Percentiles rank a stretch among this genome's conserved stretches.
phyloP scores from a whole-genome alignment of 2,113 vertebrate species.

The Henicopernis longicauda region DNA sequence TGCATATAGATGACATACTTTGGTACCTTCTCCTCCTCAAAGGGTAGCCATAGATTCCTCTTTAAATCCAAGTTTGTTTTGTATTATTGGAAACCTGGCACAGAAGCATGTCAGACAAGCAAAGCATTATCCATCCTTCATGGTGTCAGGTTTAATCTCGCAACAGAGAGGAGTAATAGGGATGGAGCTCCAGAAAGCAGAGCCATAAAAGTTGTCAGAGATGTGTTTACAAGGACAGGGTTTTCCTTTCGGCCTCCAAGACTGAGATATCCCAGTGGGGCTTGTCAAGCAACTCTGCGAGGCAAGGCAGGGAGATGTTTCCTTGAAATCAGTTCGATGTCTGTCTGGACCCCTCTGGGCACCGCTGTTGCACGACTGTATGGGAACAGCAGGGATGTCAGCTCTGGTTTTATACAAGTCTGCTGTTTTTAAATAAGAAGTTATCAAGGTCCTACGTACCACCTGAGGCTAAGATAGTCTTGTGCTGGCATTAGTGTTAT shows the following conservation, averaged over 20 bases:
- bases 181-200: not conserved
- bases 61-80: not conserved
- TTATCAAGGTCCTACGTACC: not conserved
- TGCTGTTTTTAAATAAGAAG: not conserved
- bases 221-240: not conserved
- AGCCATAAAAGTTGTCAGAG: not conserved
- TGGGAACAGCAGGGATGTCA: not conserved
- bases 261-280: not conserved
- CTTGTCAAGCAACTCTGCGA: not conserved
- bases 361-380: not conserved
- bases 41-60: not conserved
- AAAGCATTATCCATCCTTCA: not conserved
- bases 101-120: not conserved
- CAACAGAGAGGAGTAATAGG: not conserved
- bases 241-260: not conserved
- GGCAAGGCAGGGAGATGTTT: not conserved
- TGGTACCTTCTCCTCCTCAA: not conserved
- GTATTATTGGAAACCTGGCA: not conserved
- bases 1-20: rapidly evolving
- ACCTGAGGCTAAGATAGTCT: not conserved
- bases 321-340: not conserved
- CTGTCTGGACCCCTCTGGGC: not conserved
- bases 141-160: not conserved
- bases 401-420: not conserved
- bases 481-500: not conserved